phyloP scores from a whole-genome alignment of 2,888 invertebrate species.

The Chrysotoxum bicinctum region DNA sequence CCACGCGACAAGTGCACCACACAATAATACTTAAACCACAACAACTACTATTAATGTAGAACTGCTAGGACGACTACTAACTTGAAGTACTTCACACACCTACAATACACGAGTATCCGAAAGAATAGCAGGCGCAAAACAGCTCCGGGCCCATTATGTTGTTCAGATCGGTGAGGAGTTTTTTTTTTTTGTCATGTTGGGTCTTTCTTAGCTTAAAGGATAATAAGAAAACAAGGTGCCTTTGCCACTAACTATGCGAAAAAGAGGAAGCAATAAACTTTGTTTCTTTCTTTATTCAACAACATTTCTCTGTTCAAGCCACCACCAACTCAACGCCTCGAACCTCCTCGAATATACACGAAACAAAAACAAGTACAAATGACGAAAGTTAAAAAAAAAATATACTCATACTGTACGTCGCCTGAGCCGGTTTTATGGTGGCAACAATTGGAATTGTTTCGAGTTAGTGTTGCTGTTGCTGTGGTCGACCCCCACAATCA shows the following conservation, averaged over 20 bases:
- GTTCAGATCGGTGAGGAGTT: conserved; percentile 21
- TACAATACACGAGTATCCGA: conserved; percentile 28
- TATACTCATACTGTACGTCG: conserved; percentile 27
- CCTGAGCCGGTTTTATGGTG: conserved; percentile 37
- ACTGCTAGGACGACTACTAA: conserved; percentile 38
- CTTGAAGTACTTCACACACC: conserved; percentile 48
- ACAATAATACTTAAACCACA: conserved; percentile 54
- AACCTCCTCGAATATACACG: conserved; percentile 26
- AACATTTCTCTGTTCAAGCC: conserved; percentile 38
- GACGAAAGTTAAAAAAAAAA: conserved; percentile 10
- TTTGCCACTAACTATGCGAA: conserved; percentile 60
- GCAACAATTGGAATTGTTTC: conserved; percentile 66
- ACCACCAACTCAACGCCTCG: conserved; percentile 39
- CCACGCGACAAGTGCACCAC: conserved; percentile 64
- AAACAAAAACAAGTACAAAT: background rate
- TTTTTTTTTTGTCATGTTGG: conserved; percentile 21
- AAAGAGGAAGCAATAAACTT: conserved; percentile 67
- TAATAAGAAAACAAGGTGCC: conserved; percentile 68
- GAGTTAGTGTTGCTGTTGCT: conserved; percentile 48
- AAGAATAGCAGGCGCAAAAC: conserved; percentile 18
- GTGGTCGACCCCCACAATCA: conserved; percentile 41
- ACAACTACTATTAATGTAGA: conserved; percentile 40
- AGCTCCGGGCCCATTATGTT: conserved; percentile 39
- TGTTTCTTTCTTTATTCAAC: conserved; percentile 62
- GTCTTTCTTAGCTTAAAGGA: conserved; percentile 57